Conservation (phyloP, 2,888 invertebrate genomes). For the Nephrocerus scutellatus region DNA sequence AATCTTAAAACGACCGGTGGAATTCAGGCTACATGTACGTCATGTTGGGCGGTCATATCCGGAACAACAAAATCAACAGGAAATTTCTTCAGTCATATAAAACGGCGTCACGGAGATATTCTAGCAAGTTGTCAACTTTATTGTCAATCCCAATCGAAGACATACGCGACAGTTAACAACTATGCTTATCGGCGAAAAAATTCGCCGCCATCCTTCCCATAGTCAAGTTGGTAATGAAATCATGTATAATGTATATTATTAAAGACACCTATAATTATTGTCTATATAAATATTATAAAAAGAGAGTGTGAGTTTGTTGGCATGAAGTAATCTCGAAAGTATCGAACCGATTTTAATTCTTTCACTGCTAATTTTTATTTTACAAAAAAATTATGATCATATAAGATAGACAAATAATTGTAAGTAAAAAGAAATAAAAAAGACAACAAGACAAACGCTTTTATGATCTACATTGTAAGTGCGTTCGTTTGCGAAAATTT, state of each 20-base stretch:
- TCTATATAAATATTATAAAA: too few relatives aligned
- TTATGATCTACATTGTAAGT: too few relatives aligned
- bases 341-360: too few relatives aligned
- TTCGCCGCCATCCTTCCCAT: conserved; percentile 11
- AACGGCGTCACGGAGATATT: conserved; percentile 37
- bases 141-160: conserved; percentile 30
- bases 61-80: conserved; percentile 42
- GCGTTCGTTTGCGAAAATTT: too few relatives aligned
- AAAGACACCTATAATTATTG: too few relatives aligned
- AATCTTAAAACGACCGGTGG: conserved; percentile 39
- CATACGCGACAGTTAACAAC: background rate
- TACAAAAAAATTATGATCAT: too few relatives aligned
- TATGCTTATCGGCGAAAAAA: background rate
- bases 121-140: conserved; percentile 34
- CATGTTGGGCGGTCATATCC: conserved; percentile 36
- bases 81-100: conserved; percentile 40
- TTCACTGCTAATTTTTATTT: too few relatives aligned
- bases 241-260: conserved; percentile 2
- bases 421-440: too few relatives aligned
- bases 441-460: too few relatives aligned
- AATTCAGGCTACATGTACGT: conserved; percentile 42
- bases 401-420: too few relatives aligned
- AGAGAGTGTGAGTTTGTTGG: too few relatives aligned
- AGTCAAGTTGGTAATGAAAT: conserved; percentile 18
- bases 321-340: too few relatives aligned